Conservation (phyloP, 37 sponge, comb jelly and placozoan genomes). For the Halisarca cf. caerulea region DNA sequence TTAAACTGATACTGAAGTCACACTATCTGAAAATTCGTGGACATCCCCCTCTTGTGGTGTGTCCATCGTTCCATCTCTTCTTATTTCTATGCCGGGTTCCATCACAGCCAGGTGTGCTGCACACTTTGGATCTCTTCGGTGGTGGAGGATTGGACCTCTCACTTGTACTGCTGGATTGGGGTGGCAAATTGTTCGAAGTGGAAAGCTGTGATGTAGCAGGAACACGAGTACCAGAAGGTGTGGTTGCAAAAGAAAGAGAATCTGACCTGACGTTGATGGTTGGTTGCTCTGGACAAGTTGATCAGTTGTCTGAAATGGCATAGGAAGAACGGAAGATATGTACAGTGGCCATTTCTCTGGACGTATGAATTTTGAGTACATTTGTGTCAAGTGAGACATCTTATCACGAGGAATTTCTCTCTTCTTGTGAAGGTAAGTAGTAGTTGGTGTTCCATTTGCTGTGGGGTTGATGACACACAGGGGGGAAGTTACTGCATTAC, state of each 20-base stretch:
- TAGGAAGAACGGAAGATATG: not conserved
- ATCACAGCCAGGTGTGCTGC: conserved; percentile 7
- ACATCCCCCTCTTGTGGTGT: not conserved
- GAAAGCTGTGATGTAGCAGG: too few species aligned
- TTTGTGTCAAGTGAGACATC: conserved; percentile 7
- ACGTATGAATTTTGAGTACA: conserved; percentile 3
- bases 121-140: not conserved
- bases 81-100: not conserved
- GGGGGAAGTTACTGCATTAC: not conserved
- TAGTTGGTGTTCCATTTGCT: not conserved
- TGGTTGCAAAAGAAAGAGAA: too few species aligned
- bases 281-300: not conserved
- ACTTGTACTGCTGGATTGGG: not conserved
- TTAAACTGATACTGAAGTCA: not conserved
- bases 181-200: too few species aligned
- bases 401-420: not conserved
- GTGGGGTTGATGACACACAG: not conserved
- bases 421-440: not conserved
- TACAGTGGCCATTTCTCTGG: not conserved
- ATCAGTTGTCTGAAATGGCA: not conserved
- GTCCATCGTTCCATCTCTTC: not conserved
- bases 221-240: too few species aligned
- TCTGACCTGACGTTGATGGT: not conserved
- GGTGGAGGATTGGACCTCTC: not conserved
- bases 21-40: not conserved